These are phyloP conservation scores for Petrocephalus sullivani DNA, from an alignment of 2,797 vertebrate genomes.

Conservation along the genomic window DNA sequence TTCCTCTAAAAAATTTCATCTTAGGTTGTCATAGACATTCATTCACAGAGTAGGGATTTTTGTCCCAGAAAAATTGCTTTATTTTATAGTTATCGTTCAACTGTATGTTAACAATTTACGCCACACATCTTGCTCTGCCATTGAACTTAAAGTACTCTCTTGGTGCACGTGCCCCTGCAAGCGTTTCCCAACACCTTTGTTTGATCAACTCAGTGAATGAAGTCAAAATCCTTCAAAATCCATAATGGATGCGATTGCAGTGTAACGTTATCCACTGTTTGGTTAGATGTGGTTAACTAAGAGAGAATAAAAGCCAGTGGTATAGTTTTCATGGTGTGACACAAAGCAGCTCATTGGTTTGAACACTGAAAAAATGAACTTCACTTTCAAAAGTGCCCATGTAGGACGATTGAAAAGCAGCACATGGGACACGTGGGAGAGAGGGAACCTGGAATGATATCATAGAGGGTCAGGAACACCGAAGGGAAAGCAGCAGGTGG, in stretches of 20 bases:
- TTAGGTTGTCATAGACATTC: not conserved
- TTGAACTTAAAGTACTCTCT: not conserved
- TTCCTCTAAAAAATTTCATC: not conserved
- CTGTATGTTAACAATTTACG: not conserved
- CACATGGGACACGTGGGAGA: not conserved
- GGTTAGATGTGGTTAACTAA: not conserved
- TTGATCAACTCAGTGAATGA: not conserved
- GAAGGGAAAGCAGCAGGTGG: conserved; percentile 9
- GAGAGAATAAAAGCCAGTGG: not conserved
- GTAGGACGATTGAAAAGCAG: not conserved
- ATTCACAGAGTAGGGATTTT: not conserved
- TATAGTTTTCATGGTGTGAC: not conserved
- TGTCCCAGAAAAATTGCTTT: not conserved
- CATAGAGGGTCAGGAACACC: not conserved
- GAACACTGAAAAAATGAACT: not conserved
- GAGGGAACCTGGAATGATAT: not conserved
- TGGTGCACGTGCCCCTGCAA: not conserved
- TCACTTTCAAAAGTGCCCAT: not conserved
- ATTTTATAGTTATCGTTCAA: not conserved
- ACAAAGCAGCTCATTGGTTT: not conserved
- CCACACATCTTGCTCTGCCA: not conserved
- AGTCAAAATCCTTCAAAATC: not conserved
- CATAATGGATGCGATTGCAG: not conserved
- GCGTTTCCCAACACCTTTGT: not conserved
- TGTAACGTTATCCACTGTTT: not conserved